Conservation (phyloP, 2,797 vertebrate species). For the Leptodactylus fallax region DNA sequence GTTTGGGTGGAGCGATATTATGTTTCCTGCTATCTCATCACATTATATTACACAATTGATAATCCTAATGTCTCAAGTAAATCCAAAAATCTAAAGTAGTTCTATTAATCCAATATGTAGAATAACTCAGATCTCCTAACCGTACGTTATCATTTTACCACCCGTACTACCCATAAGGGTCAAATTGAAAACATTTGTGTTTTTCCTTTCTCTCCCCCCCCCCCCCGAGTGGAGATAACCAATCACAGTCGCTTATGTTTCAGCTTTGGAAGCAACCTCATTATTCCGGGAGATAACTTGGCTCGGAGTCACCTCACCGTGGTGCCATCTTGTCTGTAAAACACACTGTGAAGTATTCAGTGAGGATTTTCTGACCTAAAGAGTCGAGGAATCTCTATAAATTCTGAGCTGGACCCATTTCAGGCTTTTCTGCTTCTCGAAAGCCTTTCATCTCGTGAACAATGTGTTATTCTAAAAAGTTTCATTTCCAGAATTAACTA, state of each 20-base stretch:
- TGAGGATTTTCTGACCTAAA: conserved; percentile 64
- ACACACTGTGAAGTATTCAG: conserved; percentile 49
- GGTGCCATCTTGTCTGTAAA: conserved; percentile 75
- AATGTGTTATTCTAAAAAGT: conserved; percentile 65
- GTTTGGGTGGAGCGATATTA: background rate
- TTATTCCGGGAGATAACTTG: conserved; percentile 73
- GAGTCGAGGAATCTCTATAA: conserved; percentile 66
- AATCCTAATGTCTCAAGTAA: conserved; percentile 18
- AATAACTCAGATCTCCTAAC: conserved; percentile 62
- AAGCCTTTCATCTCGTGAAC: conserved; percentile 66
- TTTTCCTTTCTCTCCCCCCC: background rate
- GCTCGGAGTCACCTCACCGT: conserved; percentile 66
- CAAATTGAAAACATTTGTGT: conserved; percentile 67
- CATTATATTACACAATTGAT: conserved; percentile 38
- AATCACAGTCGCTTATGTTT: conserved; percentile 67
- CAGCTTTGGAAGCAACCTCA: conserved; percentile 70
- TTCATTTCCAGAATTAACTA: conserved; percentile 68
- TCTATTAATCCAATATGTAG: conserved; percentile 65
- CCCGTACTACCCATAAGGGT: conserved; percentile 67
- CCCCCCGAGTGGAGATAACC: conserved; percentile 65
- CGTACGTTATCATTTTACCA: conserved; percentile 65
- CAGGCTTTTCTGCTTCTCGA: conserved; percentile 53
- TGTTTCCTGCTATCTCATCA: conserved; percentile 24
- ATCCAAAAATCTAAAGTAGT: conserved; percentile 29
- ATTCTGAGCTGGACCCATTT: conserved; percentile 50